Evolutionary conservation across 2,888 invertebrate species (phyloP), one percentile per base, ranked within the genome.

Genomic region (Drosophila melanosoma): DNA sequence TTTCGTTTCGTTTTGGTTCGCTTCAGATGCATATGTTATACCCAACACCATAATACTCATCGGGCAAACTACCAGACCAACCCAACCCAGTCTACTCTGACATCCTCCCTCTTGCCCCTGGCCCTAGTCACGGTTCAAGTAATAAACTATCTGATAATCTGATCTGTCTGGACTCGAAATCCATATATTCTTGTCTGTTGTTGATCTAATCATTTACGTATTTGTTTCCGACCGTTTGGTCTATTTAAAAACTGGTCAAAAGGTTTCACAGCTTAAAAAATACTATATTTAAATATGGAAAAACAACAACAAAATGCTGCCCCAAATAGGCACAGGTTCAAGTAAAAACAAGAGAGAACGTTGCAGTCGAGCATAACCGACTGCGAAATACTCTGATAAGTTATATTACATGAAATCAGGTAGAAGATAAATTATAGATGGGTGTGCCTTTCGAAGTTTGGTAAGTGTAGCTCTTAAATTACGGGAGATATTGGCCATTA

Each of bases 131-230:
- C 42, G 23, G 17, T 42, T 54, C 52, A 63, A 61, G 72, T 68
- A 52, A 62, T 84, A 84, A 87, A 78, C 74, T 87, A 74, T 82
- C 87, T 83, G 81, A 29, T 29, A 29, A 29, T 6, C 75, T 62
- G 58, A 64, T 70, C 83, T 67, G 72, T 66, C 66, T 63, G 56
- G 49, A 38, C 26, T 57, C 48, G 49, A n/a, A 29, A 51, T 29
- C 17, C n/a, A 51, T 29, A 38, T 20, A 26, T n/a, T 17, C 5
- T 23, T n/a, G 35, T 54, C 45, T 15, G 15, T 7, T 23, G 45
- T 23, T 20, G 45, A 45, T 23, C 15, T 23, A 20, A 33, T 32
- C 32, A 52, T 12, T n/a, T 7, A 15, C 20, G 17, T 3, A 38
- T 17, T 5, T 42, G 5, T n/a, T n/a, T 5, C 12, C 4, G 45